phyloP scores from a whole-genome alignment of 2,797 vertebrate species.

The Acestrorhynchus altus region DNA sequence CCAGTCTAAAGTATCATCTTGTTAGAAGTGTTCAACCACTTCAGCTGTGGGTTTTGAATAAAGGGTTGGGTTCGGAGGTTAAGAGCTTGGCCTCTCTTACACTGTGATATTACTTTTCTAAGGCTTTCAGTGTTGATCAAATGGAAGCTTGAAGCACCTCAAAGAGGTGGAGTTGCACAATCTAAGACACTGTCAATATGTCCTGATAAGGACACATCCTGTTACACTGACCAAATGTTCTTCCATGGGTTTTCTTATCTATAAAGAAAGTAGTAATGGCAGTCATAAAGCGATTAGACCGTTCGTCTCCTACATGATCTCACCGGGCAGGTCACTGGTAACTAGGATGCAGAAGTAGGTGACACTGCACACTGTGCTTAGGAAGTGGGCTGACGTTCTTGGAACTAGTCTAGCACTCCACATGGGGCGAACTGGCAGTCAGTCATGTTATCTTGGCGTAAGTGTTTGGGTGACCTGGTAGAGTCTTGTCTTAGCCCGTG shows the following conservation, averaged over 20 bases:
- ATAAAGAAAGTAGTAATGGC: background rate
- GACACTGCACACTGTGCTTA: constrained; percentile 9
- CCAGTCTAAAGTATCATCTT: background rate
- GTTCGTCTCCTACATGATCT: background rate
- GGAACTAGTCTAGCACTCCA: constrained; percentile 32
- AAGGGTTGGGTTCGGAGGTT: background rate
- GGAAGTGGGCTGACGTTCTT: constrained; percentile 40
- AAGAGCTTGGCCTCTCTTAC: background rate
- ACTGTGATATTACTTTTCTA: background rate
- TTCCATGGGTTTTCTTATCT: background rate
- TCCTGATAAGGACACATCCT: background rate
- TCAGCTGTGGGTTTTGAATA: background rate
- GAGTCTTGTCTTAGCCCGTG: constrained; percentile 33
- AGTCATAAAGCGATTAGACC: constrained; percentile 2
- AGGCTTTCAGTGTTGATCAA: background rate
- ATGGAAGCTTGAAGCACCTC: background rate
- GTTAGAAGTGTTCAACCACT: background rate
- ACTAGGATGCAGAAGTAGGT: constrained; percentile 18
- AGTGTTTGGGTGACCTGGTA: constrained; percentile 41
- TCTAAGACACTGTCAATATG: constrained; percentile 2
- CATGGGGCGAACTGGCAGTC: constrained; percentile 5
- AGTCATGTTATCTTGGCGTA: constrained; percentile 12
- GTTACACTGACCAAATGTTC: background rate
- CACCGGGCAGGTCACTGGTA: background rate
- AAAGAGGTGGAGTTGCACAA: background rate